These are phyloP conservation scores for Frankliniella fusca DNA, from an alignment of 2,888 invertebrate species.

Conservation along the genomic window DNA sequence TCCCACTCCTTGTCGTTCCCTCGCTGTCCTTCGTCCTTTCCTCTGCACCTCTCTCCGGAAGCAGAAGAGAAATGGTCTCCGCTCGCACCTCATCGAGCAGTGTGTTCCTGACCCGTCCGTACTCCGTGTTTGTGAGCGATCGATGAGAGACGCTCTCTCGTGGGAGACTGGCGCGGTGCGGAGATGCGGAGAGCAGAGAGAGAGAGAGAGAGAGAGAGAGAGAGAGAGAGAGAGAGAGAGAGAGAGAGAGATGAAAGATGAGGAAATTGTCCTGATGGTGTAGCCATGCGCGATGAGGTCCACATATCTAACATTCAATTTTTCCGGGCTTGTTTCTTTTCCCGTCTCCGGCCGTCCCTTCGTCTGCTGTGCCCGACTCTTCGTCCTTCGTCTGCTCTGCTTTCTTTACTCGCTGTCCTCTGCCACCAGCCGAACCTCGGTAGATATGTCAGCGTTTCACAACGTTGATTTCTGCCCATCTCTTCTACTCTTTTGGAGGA, in stretches of 20 bases:
- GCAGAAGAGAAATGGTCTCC: constrained; percentile 29
- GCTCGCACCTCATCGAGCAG: constrained; percentile 30
- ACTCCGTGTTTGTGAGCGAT: constrained; percentile 43
- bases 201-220: constrained; percentile 32
- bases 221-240: constrained; percentile 29
- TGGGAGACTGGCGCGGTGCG: too few species aligned
- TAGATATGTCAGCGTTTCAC: not conserved
- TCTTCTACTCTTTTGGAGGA: not conserved
- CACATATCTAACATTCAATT: constrained; percentile 37
- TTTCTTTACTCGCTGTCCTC: not conserved
- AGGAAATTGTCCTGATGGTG: not conserved
- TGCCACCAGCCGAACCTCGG: not conserved
- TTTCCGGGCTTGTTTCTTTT: constrained; percentile 31
- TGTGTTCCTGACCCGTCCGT: constrained; percentile 36
- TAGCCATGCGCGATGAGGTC: constrained; percentile 36
- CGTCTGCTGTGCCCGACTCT: not conserved
- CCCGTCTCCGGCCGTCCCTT: not conserved
- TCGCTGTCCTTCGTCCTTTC: constrained; percentile 35
- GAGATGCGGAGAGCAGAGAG: constrained; percentile 37
- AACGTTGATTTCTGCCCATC: not conserved
- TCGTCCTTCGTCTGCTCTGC: not conserved
- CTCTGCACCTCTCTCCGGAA: constrained; percentile 28
- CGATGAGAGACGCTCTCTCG: constrained; percentile 40
- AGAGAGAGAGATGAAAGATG: not conserved
- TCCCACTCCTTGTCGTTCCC: constrained; percentile 35